These are phyloP conservation scores for Antedon mediterranea DNA, from an alignment of 53 echinoderm and acorn worm species.

Conservation along the genomic window DNA sequence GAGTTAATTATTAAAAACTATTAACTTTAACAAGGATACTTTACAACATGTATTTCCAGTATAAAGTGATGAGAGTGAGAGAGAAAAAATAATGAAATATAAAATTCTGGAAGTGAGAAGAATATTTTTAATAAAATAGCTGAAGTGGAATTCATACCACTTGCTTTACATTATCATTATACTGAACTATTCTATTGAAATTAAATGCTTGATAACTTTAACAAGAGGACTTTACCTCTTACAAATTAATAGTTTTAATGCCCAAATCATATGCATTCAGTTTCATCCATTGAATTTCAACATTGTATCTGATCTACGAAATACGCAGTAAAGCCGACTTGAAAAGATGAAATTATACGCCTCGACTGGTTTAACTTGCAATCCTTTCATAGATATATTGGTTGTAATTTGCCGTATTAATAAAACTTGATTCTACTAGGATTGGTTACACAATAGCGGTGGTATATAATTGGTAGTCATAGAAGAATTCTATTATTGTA, in stretches of 20 bases:
- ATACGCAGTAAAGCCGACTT: background rate
- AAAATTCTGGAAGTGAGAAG: no score
- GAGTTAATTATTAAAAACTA: no score
- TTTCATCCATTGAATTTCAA: background rate
- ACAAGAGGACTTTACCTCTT: background rate
- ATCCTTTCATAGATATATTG: background rate
- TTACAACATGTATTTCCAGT: no score
- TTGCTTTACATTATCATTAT: background rate
- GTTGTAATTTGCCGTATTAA: background rate
- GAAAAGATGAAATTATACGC: background rate
- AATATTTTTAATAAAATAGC: background rate
- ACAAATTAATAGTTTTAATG: background rate
- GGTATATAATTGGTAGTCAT: no score
- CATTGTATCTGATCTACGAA: background rate
- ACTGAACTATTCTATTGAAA: background rate
- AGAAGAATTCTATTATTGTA: no score
- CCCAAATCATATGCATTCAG: background rate
- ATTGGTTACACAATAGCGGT: no score
- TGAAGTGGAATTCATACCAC: background rate
- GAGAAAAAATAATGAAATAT: no score
- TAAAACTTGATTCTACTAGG: no score
- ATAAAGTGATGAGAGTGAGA: no score
- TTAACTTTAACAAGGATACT: no score
- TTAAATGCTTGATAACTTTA: background rate
- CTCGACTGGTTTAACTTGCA: background rate